Percentiles rank a stretch among this genome's conserved stretches.
These are phyloP conservation scores for Pseudanteris insignis DNA, from an alignment of 2,888 invertebrate genomes.

Conservation along the genomic window DNA sequence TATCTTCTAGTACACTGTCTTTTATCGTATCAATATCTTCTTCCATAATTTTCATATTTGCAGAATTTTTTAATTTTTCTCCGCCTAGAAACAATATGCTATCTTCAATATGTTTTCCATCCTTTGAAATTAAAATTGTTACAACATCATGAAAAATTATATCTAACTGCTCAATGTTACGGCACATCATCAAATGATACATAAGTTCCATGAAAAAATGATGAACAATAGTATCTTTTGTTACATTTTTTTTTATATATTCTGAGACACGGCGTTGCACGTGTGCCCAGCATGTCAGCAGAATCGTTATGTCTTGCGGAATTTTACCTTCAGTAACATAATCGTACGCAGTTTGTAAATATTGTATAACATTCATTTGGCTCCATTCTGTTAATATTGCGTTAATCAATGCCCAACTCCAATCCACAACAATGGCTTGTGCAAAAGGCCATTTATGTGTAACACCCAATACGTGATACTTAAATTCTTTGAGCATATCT, in stretches of 20 bases:
- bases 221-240: slow-evolving; percentile 14
- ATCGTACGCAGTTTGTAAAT: slow-evolving; percentile 21
- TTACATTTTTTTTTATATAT: slow-evolving; percentile 8
- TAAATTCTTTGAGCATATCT: too few relatives aligned
- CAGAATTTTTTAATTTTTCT: slow-evolving; percentile 2
- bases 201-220: slow-evolving; percentile 34
- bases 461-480: too few relatives aligned
- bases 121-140: slow-evolving; percentile 9
- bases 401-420: slow-evolving; percentile 28
- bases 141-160: slow-evolving; percentile 23
- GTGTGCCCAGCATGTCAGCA: slow-evolving; percentile 34
- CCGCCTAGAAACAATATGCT: slow-evolving; percentile 5
- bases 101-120: slow-evolving; percentile 3
- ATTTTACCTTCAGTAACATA: not conserved
- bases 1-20: not conserved
- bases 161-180: slow-evolving; percentile 21
- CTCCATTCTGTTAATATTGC: slow-evolving; percentile 13
- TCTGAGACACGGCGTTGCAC: slow-evolving; percentile 32
- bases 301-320: slow-evolving; percentile 1
- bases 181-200: slow-evolving; percentile 19
- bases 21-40: not conserved
- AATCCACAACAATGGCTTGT: slow-evolving; percentile 19
- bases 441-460: too few relatives aligned
- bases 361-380: slow-evolving; percentile 7
- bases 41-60: not conserved